phyloP scores from a whole-genome alignment of 2,797 vertebrate species.

The Pelochelys cantorii region DNA sequence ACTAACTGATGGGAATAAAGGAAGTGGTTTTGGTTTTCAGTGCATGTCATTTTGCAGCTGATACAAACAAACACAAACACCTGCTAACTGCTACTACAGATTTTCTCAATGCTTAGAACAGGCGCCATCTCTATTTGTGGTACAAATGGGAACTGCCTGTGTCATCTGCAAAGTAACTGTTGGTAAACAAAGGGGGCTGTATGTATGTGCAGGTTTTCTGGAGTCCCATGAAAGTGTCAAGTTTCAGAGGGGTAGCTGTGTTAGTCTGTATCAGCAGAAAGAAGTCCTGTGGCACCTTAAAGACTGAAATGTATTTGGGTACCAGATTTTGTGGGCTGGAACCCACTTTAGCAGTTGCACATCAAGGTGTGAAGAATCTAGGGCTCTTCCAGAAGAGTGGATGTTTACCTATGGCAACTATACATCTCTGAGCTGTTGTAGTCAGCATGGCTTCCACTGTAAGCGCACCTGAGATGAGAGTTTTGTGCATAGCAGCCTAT shows the following conservation, averaged over 20 bases:
- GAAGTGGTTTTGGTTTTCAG: not conserved
- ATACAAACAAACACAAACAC: not conserved
- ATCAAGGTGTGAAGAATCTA: not conserved
- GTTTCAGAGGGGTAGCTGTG: no score
- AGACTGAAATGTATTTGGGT: no score
- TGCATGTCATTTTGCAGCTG: not conserved
- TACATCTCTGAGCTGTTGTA: not conserved
- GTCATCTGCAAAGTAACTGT: not conserved
- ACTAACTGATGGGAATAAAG: not conserved
- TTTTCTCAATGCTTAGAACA: not conserved
- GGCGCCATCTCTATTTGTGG: not conserved
- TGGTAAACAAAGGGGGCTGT: not conserved
- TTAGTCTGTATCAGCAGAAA: no score
- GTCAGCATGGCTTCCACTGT: not conserved
- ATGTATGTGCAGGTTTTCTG: not conserved
- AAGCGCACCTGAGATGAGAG: not conserved
- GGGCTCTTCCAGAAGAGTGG: not conserved
- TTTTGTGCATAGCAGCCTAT: not conserved
- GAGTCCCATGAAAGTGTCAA: not conserved
- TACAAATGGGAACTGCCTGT: not conserved
- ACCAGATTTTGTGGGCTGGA: no score
- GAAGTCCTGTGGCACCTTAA: no score
- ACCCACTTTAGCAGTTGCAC: no score
- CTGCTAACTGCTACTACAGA: not conserved
- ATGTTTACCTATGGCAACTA: not conserved